Conservation (phyloP, 1,140 invertebrate species). For the Papilio machaon region DNA sequence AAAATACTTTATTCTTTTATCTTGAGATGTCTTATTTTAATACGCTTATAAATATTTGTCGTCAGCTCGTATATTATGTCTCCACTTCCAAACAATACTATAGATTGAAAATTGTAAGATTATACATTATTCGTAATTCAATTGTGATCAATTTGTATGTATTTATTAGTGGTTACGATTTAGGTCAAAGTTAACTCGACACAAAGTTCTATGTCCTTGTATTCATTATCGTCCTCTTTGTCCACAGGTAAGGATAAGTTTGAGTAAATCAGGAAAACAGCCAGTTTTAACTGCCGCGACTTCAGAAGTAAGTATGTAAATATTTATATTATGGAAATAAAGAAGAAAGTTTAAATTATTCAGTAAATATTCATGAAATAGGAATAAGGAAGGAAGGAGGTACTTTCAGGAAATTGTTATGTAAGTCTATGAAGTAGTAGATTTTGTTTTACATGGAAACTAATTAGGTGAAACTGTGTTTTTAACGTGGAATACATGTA, state of each 20-base stretch:
- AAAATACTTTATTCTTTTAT: too few species aligned
- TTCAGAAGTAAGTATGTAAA: conserved; percentile 23
- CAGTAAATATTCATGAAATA: conserved; percentile 27
- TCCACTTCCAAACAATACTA: too few species aligned
- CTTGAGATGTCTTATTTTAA: too few species aligned
- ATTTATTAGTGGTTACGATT: too few species aligned
- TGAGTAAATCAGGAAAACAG: background rate
- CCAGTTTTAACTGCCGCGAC: conserved; percentile 11
- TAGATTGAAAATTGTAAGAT: too few species aligned
- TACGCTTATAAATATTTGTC: too few species aligned
- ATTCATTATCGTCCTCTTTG: background rate
- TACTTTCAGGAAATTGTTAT: conserved; percentile 8
- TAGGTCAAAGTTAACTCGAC: background rate
- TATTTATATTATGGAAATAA: conserved; percentile 22
- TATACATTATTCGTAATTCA: too few species aligned
- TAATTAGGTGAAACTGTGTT: too few species aligned
- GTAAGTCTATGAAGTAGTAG: background rate
- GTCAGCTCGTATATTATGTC: too few species aligned
- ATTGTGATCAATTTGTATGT: too few species aligned
- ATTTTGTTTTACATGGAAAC: background rate
- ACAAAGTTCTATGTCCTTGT: background rate
- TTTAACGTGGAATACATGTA: too few species aligned
- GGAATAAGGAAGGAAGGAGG: background rate
- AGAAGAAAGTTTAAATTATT: conserved; percentile 22
- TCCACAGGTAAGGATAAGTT: conserved; percentile 21